phyloP scores from a whole-genome alignment of 2,113 vertebrate species.

The Sialia sialis region DNA sequence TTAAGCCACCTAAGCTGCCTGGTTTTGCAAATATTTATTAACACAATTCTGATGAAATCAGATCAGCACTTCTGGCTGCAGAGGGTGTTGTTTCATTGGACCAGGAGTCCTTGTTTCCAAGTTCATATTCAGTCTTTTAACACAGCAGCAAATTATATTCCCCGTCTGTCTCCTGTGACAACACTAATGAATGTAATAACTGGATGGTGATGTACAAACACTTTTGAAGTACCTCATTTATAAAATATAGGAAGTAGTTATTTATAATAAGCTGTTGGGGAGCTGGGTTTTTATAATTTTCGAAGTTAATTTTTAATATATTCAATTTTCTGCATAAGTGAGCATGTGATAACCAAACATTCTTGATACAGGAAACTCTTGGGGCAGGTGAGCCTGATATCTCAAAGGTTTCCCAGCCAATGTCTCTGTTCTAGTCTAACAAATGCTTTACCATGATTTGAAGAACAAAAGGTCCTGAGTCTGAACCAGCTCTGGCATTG shows the following conservation, averaged over 20 bases:
- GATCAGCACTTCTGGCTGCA: constrained; percentile 45
- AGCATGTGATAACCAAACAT: neutral
- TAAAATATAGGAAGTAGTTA: neutral
- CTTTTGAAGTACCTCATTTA: neutral
- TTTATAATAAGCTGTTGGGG: neutral
- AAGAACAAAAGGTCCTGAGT: neutral
- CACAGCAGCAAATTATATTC: constrained; percentile 30
- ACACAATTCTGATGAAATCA: constrained; percentile 52
- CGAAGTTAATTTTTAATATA: neutral
- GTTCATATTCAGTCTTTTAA: constrained; percentile 31
- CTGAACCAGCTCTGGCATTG: neutral
- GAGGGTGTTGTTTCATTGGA: constrained; percentile 16
- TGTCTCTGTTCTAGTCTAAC: neutral
- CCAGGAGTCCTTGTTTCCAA: neutral
- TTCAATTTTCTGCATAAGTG: neutral
- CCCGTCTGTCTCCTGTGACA: neutral
- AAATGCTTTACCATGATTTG: neutral
- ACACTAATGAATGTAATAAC: neutral
- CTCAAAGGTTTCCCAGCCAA: neutral
- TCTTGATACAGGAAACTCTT: neutral
- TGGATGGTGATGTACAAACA: neutral
- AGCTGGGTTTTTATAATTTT: neutral
- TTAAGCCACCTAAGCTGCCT: constrained; percentile 68
- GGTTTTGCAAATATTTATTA: constrained; percentile 52
- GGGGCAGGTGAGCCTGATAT: neutral